Evolutionary conservation across 2,113 vertebrate genomes (phyloP).

Genomic region (Tursiops truncatus): DNA sequence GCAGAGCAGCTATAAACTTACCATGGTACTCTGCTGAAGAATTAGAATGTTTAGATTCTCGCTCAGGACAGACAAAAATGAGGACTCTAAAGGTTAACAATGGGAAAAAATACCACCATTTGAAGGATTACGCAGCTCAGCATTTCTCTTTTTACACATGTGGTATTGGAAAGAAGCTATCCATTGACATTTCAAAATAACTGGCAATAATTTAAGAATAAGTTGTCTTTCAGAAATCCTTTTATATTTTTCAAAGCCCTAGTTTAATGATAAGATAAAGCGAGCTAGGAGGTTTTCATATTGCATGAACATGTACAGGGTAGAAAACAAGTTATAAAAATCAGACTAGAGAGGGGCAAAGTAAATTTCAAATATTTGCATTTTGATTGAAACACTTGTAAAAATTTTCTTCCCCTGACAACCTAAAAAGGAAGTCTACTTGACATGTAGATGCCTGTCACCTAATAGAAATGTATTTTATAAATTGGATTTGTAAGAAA

Average conservation of each 20-base stretch:
- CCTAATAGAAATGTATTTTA: background rate
- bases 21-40: background rate
- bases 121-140: background rate
- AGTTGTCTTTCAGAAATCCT: background rate
- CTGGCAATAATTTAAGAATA: background rate
- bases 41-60: conserved; percentile 66
- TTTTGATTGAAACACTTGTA: background rate
- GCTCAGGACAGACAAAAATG: conserved; percentile 38
- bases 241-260: conserved; percentile 11
- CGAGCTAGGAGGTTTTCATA: background rate
- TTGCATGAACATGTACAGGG: background rate
- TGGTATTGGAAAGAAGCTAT: background rate
- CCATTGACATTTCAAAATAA: conserved; percentile 38
- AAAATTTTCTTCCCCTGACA: background rate
- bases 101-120: conserved; percentile 11
- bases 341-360: background rate
- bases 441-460: background rate
- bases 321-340: background rate
- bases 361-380: background rate
- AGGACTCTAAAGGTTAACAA: conserved; percentile 27
- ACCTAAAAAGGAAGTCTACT: background rate
- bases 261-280: background rate
- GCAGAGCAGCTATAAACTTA: conserved; percentile 63
- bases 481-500: background rate
- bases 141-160: background rate